A percentile compares a stretch with the other conserved stretches of the same genome.
Evolutionary conservation across 2,113 vertebrate genomes (phyloP).

Genomic region (Junco hyemalis): DNA sequence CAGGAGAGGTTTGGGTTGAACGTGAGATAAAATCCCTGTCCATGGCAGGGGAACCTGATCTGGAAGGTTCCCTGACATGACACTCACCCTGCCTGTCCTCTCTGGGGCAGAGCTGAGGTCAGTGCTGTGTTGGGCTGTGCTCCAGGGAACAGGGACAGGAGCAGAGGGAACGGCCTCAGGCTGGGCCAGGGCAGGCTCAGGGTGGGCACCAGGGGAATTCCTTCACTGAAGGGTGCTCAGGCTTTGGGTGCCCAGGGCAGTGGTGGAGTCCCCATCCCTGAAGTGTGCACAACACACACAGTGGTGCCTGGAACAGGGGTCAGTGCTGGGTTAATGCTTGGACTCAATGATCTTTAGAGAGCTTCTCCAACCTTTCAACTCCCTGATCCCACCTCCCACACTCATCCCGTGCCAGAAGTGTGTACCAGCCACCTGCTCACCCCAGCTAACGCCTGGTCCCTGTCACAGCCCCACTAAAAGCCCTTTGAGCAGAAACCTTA

Average conservation of each 20-base stretch:
- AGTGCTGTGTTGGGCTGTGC: neutral
- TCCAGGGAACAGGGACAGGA: neutral
- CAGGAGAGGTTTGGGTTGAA: no score
- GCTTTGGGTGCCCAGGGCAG: neutral
- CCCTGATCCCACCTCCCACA: neutral
- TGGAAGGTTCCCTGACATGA: no score
- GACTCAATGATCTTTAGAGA: rapidly evolving
- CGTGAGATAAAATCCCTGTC: no score
- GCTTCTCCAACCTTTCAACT: neutral
- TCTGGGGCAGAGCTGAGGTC: no score
- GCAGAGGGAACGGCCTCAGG: neutral
- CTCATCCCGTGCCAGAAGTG: neutral
- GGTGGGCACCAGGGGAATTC: rapidly evolving
- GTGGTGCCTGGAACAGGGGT: neutral
- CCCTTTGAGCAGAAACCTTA: neutral
- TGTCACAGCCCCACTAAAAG: neutral
- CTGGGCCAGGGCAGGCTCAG: neutral
- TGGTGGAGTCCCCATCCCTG: neutral
- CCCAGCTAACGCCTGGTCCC: rapidly evolving
- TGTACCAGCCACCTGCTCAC: neutral
- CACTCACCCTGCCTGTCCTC: no score
- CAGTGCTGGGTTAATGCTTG: neutral
- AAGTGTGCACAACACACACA: rapidly evolving
- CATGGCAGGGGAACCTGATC: no score
- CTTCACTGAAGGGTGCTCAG: neutral